Evolutionary conservation across 2,113 vertebrate genomes (phyloP), one percentile per base, ranked within the genome.

Genomic region (Jacana jacana): DNA sequence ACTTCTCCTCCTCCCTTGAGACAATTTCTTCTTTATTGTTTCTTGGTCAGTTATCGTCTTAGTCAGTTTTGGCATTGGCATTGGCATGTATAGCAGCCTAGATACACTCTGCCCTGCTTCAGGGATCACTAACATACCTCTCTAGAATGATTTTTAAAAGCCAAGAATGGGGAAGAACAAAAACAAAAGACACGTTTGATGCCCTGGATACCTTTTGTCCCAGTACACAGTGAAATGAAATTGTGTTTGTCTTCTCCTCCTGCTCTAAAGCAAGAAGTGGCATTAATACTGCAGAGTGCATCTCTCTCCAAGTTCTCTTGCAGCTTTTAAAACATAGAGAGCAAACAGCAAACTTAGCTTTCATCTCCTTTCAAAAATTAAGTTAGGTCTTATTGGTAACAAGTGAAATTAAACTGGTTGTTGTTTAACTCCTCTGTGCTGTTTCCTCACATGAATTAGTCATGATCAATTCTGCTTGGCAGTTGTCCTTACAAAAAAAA

Each of bases 391-490:
- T 91, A 64, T 24, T 60, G 76, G 80, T 89, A 91, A 92, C 65
- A 95, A 96, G 94, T 96, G 94, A 96, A 97, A 93, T 91, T 81
- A 91, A 95, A 95, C 88, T 93, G 92, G 77, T 96, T 95, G 89
- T 92, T 96, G 87, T 93, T 91, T 49, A 65, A 86, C 85, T 77
- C 70, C 92, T 63, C 75, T 4, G 27, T 18, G 22, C 81, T 93
- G 82, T 97, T 97, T 98, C 97, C 95, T 95, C 92, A 92, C 91
- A 75, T 13, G 42, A 96, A 94, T 97, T 83, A 88, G 78, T 97
- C 87, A 96, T 64, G 92, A 95, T 81, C 96, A 96, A 91, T 81
- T 81, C 88, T 85, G 63, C 86, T 91, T 95, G 64, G 66, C 83
- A 95, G 57, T 30, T 91, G 91, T 94, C 95, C 93, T 95, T 73